Evolutionary conservation across 2,797 vertebrate genomes (phyloP).

Genomic region (Naso thynnoides): DNA sequence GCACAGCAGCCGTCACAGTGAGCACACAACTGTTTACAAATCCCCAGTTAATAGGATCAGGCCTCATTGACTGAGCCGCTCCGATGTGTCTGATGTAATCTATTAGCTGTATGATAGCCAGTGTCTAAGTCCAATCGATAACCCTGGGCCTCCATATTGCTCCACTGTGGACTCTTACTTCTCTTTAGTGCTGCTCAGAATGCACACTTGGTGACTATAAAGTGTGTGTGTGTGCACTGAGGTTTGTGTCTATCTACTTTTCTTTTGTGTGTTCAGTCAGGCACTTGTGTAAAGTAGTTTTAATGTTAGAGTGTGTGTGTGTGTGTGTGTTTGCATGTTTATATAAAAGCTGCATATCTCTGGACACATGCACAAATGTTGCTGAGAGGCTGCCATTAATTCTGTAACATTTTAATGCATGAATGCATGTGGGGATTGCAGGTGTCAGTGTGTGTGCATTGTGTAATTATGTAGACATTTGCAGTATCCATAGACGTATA

Average conservation of each 20-base stretch:
- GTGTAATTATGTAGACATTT: slow-evolving; percentile 59
- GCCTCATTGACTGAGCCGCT: slow-evolving; percentile 84
- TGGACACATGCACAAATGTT: slow-evolving; percentile 26
- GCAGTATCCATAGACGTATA: slow-evolving; percentile 45
- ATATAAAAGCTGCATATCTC: background rate
- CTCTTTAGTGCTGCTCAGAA: slow-evolving; percentile 80
- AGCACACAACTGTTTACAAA: slow-evolving; percentile 87
- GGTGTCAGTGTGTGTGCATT: slow-evolving; percentile 12
- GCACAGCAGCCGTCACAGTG: slow-evolving; percentile 77
- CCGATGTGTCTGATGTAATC: slow-evolving; percentile 84
- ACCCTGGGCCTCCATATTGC: slow-evolving; percentile 78
- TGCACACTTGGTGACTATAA: slow-evolving; percentile 70
- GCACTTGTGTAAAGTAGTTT: slow-evolving; percentile 14
- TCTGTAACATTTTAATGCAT: slow-evolving; percentile 40
- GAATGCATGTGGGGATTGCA: slow-evolving; percentile 35
- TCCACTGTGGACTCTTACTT: slow-evolving; percentile 80
- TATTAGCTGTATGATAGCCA: slow-evolving; percentile 87
- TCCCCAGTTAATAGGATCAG: slow-evolving; percentile 86
- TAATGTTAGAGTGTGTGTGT: slow-evolving; percentile 6
- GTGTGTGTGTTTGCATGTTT: background rate
- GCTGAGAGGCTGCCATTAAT: slow-evolving; percentile 57
- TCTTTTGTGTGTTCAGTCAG: slow-evolving; percentile 28
- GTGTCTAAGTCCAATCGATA: slow-evolving; percentile 83
- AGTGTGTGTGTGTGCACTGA: slow-evolving; percentile 38
- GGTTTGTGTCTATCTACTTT: slow-evolving; percentile 26